Conservation (phyloP, 2,113 vertebrate species). For the Prochilodus magdalenae region DNA sequence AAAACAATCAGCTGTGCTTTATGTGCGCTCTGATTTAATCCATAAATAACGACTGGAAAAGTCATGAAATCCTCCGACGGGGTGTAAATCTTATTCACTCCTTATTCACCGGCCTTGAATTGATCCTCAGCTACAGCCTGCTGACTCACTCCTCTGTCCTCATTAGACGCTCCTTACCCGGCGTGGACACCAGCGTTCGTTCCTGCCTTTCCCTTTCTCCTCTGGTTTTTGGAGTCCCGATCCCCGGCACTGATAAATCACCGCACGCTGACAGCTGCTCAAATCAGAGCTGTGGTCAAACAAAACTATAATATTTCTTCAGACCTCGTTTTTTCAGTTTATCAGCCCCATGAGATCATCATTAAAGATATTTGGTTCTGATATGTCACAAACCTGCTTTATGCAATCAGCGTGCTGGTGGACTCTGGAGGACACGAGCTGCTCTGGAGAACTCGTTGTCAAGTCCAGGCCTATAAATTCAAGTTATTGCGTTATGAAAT, state of each 20-base stretch:
- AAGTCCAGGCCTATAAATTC: constrained; percentile 63
- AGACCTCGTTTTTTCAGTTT: not conserved
- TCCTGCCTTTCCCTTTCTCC: not conserved
- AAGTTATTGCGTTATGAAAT: constrained; percentile 61
- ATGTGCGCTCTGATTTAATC: too few relatives aligned
- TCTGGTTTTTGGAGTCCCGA: not conserved
- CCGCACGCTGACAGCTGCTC: not conserved
- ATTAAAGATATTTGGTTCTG: constrained; percentile 52
- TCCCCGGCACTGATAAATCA: constrained; percentile 19
- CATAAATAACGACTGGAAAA: constrained; percentile 10
- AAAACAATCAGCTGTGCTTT: too few relatives aligned
- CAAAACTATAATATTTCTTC: not conserved
- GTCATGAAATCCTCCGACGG: not conserved
- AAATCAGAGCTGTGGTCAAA: not conserved
- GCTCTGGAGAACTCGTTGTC: constrained; percentile 55
- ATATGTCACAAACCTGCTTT: constrained; percentile 47
- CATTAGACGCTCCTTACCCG: not conserved
- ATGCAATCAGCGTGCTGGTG: constrained; percentile 51
- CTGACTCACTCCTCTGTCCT: not conserved
- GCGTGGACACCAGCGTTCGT: not conserved
- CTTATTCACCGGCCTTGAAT: not conserved
- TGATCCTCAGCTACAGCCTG: not conserved
- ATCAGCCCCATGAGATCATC: constrained; percentile 50
- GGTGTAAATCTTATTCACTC: not conserved
- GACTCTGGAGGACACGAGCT: constrained; percentile 48